phyloP scores from a whole-genome alignment of 1,140 invertebrate species.

The Cheumatopsyche charites region DNA sequence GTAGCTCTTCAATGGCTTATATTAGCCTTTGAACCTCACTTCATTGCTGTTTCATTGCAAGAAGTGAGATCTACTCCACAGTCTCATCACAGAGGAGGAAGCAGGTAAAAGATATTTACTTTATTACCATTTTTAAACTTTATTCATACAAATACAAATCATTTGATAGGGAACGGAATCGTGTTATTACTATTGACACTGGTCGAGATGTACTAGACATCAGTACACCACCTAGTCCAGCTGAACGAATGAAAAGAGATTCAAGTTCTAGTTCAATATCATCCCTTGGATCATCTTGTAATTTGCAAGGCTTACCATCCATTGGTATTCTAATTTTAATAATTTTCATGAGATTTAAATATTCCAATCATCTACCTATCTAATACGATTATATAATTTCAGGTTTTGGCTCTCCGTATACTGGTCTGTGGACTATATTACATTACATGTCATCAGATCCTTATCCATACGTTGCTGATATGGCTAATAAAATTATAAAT shows the following conservation, averaged over 20 bases:
- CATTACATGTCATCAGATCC: slow-evolving; percentile 81
- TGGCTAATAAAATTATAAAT: slow-evolving; percentile 78
- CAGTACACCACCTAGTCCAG: slow-evolving; percentile 37
- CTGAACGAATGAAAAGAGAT: slow-evolving; percentile 51
- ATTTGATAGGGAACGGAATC: slow-evolving; percentile 37
- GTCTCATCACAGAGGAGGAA: slow-evolving; percentile 37
- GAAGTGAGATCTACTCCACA: slow-evolving; percentile 59
- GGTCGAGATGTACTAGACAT: slow-evolving; percentile 43
- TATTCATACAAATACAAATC: too few relatives aligned
- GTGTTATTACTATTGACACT: slow-evolving; percentile 44
- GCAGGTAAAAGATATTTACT: slow-evolving; percentile 37
- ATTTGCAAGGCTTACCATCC: slow-evolving; percentile 49
- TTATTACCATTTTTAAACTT: too few relatives aligned
- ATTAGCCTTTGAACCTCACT: slow-evolving; percentile 87
- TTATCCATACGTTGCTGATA: slow-evolving; percentile 75
- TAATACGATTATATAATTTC: slow-evolving; percentile 30
- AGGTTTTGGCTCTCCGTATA: slow-evolving; percentile 77
- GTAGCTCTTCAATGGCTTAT: slow-evolving; percentile 89
- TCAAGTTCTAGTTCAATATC: slow-evolving; percentile 55
- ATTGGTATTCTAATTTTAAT: slow-evolving; percentile 50
- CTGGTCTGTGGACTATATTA: slow-evolving; percentile 84
- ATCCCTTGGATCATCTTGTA: slow-evolving; percentile 49
- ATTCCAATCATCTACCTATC: too few relatives aligned
- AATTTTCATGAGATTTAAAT: background rate
- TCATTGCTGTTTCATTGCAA: slow-evolving; percentile 78